Conservation (phyloP, 2,888 invertebrate species). For the Protophormia terraenovae region DNA sequence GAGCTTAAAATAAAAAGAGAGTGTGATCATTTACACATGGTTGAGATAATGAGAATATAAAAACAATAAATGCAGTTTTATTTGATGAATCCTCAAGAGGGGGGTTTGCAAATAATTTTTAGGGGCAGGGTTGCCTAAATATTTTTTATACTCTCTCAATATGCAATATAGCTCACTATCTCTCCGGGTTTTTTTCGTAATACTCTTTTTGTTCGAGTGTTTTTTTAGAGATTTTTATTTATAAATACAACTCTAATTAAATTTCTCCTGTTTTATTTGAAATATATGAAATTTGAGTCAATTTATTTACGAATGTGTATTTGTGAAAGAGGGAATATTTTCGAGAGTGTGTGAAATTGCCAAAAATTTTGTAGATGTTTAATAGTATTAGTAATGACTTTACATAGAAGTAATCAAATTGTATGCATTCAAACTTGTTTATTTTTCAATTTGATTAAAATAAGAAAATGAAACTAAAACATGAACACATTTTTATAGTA, state of each 20-base stretch:
- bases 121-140: conserved; percentile 24
- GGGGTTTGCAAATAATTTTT: not conserved
- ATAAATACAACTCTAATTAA: not conserved
- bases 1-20: not conserved
- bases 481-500: conserved; percentile 14
- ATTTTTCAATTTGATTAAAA: conserved; percentile 34
- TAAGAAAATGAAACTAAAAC: conserved; percentile 43
- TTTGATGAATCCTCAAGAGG: not conserved
- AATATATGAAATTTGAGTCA: conserved; percentile 4
- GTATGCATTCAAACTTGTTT: conserved; percentile 62
- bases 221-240: not conserved
- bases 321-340: not conserved
- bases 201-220: not conserved
- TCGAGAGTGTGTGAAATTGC: conserved; percentile 33
- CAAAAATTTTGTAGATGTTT: conserved; percentile 46
- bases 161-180: too few relatives aligned
- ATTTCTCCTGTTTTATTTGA: conserved; percentile 14
- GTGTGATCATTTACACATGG: not conserved
- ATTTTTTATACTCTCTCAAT: not conserved
- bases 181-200: not conserved
- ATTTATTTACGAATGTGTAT: not conserved
- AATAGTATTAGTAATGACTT: conserved; percentile 29
- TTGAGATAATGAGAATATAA: not conserved
- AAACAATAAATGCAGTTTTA: not conserved
- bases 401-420: conserved; percentile 49